These are phyloP conservation scores for Hipparchia sbordonii DNA, from an alignment of 2,888 invertebrate species.

Conservation along the genomic window DNA sequence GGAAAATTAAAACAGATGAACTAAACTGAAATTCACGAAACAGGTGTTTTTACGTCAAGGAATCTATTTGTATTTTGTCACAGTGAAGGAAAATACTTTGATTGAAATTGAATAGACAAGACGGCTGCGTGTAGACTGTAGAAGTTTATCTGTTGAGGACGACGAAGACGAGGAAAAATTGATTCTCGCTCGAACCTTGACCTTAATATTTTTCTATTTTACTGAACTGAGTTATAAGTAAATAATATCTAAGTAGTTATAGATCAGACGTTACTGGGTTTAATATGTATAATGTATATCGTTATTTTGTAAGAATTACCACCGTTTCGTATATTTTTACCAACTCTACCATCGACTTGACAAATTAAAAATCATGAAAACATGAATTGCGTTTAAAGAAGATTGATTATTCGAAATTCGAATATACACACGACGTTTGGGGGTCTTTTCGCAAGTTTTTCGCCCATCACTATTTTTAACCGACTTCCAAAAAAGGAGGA, in stretches of 20 bases:
- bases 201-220: too few species aligned
- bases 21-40: background rate
- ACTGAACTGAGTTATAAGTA: too few species aligned
- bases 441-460: background rate
- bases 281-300: too few species aligned
- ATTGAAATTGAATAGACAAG: background rate
- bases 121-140: background rate
- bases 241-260: too few species aligned
- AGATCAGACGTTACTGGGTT: too few species aligned
- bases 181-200: background rate
- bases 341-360: background rate
- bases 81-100: too few species aligned
- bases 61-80: too few species aligned
- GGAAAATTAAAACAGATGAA: background rate
- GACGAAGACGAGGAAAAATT: background rate
- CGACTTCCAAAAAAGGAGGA: too few species aligned
- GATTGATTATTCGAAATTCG: background rate
- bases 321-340: too few species aligned
- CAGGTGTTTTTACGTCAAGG: background rate
- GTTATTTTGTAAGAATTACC: too few species aligned
- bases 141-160: background rate
- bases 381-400: background rate
- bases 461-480: slow-evolving; percentile 15
- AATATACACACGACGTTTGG: background rate
- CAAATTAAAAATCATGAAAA: background rate